Conservation (phyloP, 2,113 vertebrate species). For the Sceloporus tristichus region DNA sequence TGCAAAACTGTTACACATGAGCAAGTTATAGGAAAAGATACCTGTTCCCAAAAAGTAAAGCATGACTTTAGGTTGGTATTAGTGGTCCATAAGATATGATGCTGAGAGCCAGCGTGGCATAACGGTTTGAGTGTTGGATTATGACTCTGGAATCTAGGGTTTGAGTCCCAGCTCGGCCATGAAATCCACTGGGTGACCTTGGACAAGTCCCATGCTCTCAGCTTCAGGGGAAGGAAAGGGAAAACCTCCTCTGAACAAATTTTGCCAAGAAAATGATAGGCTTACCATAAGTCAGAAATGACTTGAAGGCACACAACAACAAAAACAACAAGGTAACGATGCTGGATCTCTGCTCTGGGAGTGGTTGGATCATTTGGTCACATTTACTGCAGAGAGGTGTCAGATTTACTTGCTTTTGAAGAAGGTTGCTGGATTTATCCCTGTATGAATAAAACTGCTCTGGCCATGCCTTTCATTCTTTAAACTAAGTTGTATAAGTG, state of each 20-base stretch:
- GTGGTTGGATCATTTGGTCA: not conserved
- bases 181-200: too few species aligned
- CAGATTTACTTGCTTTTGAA: not conserved
- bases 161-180: too few species aligned
- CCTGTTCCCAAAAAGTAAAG: not conserved
- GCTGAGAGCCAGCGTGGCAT: too few species aligned
- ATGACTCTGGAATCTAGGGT: too few species aligned
- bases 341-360: not conserved
- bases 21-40: not conserved
- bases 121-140: too few species aligned
- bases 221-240: too few species aligned
- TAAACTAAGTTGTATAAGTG: not conserved
- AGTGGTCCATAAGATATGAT: not conserved
- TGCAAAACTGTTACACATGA: rapidly evolving
- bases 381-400: not conserved
- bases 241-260: too few species aligned
- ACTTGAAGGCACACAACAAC: too few species aligned
- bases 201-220: too few species aligned
- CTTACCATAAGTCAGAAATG: too few species aligned
- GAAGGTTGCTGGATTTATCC: not conserved
- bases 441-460: not conserved
- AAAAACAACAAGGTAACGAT: too few species aligned
- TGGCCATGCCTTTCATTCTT: not conserved
- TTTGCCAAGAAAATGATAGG: too few species aligned
- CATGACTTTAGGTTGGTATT: not conserved